Base-by-base conservation (phyloP, 1,140 invertebrate genomes). In the Bombus cullumanus region DNA sequence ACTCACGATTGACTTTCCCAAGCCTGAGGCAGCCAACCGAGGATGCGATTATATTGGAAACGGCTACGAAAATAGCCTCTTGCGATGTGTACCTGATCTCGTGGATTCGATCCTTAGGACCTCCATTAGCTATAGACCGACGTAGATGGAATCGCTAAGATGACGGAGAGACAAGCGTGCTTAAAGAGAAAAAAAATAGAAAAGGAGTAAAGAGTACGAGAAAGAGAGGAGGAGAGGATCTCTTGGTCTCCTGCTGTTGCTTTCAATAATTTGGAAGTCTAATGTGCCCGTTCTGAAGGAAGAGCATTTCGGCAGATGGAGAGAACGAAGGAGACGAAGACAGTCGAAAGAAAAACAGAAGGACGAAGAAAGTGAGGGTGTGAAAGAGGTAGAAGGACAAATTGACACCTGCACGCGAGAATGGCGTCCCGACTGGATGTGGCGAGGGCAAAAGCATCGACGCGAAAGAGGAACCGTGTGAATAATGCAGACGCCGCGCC, bases 261-360 rank as follows among this genome's bases (percentile, higher is more conserved):
- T 93, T 91, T 93, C 90, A 92, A 94, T 94, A 93, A 94, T 94
- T 94, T 94, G 93, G 88, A 88, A 94, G 92, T 94, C 92, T 93
- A 94, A 94, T 94, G 86, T 71, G 76, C 66, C 77, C 83, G 78
- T 64, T 59, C 69, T 74, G 85, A 59, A 47, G 53, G 83, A n/a
- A 73, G 80, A 84, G 64, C 81, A 37, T 88, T 88, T 62, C 75
- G 57, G 28, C 15, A 18, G 62, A 66, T 66, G 64, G 64, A 57
- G 28, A 5, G 34, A 59, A 34, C 47, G 41, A 25, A 39, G 39
- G 71, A 3, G 47, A 22, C 13, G 72, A 68, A 47, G 41, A 47
- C 77, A 12, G 3, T 28, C 25, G 77, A 79, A 53, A 41, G n/a
- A 31, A 62, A 62, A 83, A 77, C 62, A 66, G 5, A 53, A 53